phyloP scores from a whole-genome alignment of 2,113 vertebrate genomes.

The Antennarius striatus region DNA sequence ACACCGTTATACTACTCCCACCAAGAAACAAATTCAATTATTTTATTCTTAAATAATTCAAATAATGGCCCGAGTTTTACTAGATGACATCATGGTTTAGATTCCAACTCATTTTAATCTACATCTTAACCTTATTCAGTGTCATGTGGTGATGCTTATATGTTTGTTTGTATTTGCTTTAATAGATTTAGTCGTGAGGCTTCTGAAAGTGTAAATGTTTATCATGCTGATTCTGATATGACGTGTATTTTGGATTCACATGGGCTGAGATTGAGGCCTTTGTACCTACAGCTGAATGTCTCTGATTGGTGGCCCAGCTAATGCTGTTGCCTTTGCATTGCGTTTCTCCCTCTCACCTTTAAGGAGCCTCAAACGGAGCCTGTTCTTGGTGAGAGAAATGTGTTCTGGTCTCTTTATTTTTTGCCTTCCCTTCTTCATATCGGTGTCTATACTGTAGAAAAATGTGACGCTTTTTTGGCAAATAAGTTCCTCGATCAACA shows the following conservation, averaged over 20 bases:
- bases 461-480: slow-evolving; percentile 43
- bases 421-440: slow-evolving; percentile 22
- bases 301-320: slow-evolving; percentile 43
- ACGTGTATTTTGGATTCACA: not conserved
- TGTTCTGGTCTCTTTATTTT: slow-evolving; percentile 51
- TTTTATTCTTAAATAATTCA: too few species aligned
- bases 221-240: not conserved
- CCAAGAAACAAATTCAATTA: too few species aligned
- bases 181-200: not conserved
- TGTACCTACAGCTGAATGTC: slow-evolving; percentile 12
- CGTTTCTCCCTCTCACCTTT: slow-evolving; percentile 64
- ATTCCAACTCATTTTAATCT: not conserved
- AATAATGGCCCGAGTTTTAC: not conserved
- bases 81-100: not conserved
- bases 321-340: slow-evolving; percentile 63
- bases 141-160: not conserved
- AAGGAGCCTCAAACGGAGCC: slow-evolving; percentile 73
- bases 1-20: too few species aligned
- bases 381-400: slow-evolving; percentile 75
- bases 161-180: not conserved
- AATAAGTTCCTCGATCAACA: slow-evolving; percentile 56
- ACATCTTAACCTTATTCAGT: not conserved
- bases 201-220: too few species aligned
- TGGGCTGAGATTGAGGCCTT: not conserved
- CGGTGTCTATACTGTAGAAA: slow-evolving; percentile 31